A percentile compares a stretch with the other conserved stretches of the same genome.
Conservation (phyloP, 2,113 vertebrate species). For the human (Homo sapiens) region GRCh38 chr16:74256501-74257000, state of each 20-base stretch:
- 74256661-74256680: not conserved
- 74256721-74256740: not conserved
- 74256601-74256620: too few species aligned
- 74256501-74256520: too few species aligned
- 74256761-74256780: slow-evolving; percentile 24
- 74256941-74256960: not conserved
- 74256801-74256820: not conserved
- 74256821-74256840: not conserved
- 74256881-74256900: not conserved
- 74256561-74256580: too few species aligned
- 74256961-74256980: not conserved
- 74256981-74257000: not conserved
- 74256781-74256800: not conserved
- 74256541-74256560: too few species aligned
- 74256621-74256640: too few species aligned
- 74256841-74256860: not conserved
- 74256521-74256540: too few species aligned
- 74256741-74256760: not conserved
- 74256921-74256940: not conserved
- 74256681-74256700: not conserved
- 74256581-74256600: too few species aligned
- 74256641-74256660: too few species aligned
- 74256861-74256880: not conserved
- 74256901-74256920: not conserved
- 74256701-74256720: not conserved